Evolutionary conservation across 64 coral and sea anemone genomes (phyloP), one percentile per base, ranked within the genome.

Genomic region (Acropora yongei): DNA sequence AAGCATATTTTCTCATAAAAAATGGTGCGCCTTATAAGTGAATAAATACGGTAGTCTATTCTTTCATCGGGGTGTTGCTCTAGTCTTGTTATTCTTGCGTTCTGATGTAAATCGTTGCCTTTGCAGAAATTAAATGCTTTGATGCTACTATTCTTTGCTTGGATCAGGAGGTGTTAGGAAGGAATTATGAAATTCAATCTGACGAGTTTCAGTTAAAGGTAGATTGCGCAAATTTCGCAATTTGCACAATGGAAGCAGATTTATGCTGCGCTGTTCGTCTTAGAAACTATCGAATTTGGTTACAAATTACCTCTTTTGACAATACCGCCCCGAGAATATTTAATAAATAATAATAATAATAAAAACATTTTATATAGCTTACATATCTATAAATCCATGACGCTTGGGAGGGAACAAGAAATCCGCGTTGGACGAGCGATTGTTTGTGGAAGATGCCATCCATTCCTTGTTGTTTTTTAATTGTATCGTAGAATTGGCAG

Each of bases 381-480:
- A n/a, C n/a, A n/a, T n/a, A n/a, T n/a, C n/a, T n/a, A n/a, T n/a
- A n/a, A n/a, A n/a, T n/a, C n/a, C n/a, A n/a, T n/a, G n/a, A n/a
- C n/a, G n/a, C n/a, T n/a, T n/a, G n/a, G n/a, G n/a, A n/a, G n/a
- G 71, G 6, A 93, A 93, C 69, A 93, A 93, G 75, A 68, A 20
- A 4, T 93, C 86, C 46, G 85, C 75, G 11, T 61, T 88, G 47
- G 45, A 51, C 43, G 85, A 93, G 57, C 11, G 6, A 20, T 43
- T 2, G 1, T 93, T 93, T 76, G 75, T 88, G 11, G 44, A 87
- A 53, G 45, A n/a, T n/a, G n/a, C n/a, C n/a, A n/a, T n/a, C n/a
- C n/a, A n/a, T n/a, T n/a, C n/a, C n/a, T n/a, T n/a, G n/a, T n/a
- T n/a, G n/a, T n/a, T n/a, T n/a, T n/a, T n/a, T n/a, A n/a, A n/a